Evolutionary conservation across 2,797 vertebrate genomes (phyloP), one percentile per base, ranked within the genome.

Genomic region (Anguilla pacifica): DNA sequence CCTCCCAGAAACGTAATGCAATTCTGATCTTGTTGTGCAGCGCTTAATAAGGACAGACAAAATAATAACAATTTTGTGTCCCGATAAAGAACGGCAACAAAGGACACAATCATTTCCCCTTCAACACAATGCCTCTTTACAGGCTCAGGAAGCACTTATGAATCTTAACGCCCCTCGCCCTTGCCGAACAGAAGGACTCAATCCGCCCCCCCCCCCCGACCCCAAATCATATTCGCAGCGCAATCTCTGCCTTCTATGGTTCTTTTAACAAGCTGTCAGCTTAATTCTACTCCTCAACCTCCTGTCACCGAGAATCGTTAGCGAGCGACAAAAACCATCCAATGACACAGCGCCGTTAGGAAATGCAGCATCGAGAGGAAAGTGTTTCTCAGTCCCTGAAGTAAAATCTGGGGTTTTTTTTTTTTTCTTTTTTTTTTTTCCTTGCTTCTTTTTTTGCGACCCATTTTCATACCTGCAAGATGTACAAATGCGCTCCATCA

Each of bases 301-400:
- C 13, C 51, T 57, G 49, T 84, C 82, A 31, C 28, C 6, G n/a
- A 49, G 84, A 89, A 25, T 61, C 39, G 83, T 46, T 87, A 90
- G 89, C 85, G 84, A 91, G 90, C 72, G 43, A 81, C 87, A 83
- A 86, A 89, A 88, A 90, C 55, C 89, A 90, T 91, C 87, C 88
- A 86, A 9, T 86, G 90, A 86, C 86, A 87, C 61, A 84, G 85
- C 88, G 84, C 85, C 86, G 43, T 43, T 67, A 64, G 86, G 61
- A 55, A 39, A 83, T 57, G 53, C 28, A 9, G 39, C n/a, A 83
- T 39, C 17, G n/a, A 84, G 43, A 25, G 51, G 11, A 57, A 55
- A n/a, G 53, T 11, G 25, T 31, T 35, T 84, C 9, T 31, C 10
- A 25, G 25, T 31, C 6, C 51, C 82, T 84, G 82, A 84, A 53